Conservation (phyloP, 2,113 vertebrate species). For the Scytalopus superciliaris region DNA sequence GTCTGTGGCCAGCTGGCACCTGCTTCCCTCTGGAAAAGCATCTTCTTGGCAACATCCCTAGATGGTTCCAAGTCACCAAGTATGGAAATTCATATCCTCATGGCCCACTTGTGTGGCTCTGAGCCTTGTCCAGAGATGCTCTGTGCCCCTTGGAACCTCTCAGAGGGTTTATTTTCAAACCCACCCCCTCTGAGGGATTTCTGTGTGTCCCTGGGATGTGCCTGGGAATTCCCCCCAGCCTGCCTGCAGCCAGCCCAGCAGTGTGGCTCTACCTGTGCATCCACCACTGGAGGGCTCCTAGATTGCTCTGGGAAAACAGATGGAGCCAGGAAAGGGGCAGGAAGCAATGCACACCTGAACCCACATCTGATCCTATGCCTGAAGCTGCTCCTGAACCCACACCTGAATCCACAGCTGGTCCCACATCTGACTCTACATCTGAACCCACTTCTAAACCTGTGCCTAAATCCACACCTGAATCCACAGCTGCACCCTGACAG, state of each 20-base stretch:
- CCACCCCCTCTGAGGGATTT: background rate
- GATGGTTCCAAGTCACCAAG: background rate
- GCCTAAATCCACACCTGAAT: background rate
- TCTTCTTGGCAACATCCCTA: background rate
- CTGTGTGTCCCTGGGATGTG: background rate
- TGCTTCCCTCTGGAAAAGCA: background rate
- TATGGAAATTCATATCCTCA: background rate
- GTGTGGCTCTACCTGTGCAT: rapidly evolving
- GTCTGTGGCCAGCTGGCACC: background rate
- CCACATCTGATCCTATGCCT: background rate
- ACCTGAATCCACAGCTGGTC: background rate
- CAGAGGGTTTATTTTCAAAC: background rate
- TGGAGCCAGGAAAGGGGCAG: background rate
- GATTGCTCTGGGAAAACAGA: background rate
- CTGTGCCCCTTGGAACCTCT: background rate
- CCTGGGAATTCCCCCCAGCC: background rate
- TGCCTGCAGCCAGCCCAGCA: background rate
- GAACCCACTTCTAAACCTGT: background rate
- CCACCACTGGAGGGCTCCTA: background rate
- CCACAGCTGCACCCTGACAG: background rate
- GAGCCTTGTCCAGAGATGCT: rapidly evolving
- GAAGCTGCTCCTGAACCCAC: background rate
- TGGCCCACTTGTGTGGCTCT: background rate
- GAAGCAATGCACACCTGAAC: background rate
- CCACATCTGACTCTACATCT: background rate